Percentiles rank a stretch among this genome's conserved stretches.
Evolutionary conservation across 2,797 vertebrate genomes (phyloP).

Genomic region (Anguilla megastoma): DNA sequence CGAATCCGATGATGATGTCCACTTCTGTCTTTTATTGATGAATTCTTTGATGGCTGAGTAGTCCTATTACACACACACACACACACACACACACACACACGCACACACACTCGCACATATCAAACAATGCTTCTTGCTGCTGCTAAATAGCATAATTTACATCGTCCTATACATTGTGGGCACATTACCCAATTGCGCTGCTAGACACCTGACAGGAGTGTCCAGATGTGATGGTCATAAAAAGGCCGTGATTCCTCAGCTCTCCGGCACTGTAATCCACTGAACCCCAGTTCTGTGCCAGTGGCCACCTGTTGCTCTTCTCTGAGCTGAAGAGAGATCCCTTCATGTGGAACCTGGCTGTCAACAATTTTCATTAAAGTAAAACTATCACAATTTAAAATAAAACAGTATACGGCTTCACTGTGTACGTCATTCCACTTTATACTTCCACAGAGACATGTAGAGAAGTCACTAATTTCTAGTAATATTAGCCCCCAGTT

Average conservation of each 20-base stretch:
- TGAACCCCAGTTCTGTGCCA: slow-evolving; percentile 68
- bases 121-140: slow-evolving; percentile 1
- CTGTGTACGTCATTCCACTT: slow-evolving; percentile 2
- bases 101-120: too few species aligned
- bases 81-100: too few species aligned
- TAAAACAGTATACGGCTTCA: slow-evolving; percentile 55
- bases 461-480: not conserved
- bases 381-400: slow-evolving; percentile 60
- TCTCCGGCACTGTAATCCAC: slow-evolving; percentile 70
- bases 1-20: too few species aligned
- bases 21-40: too few species aligned
- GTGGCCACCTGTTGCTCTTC: slow-evolving; percentile 73
- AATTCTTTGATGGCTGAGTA: too few species aligned
- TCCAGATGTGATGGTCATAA: slow-evolving; percentile 72
- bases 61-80: too few species aligned
- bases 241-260: slow-evolving; percentile 68
- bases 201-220: slow-evolving; percentile 47
- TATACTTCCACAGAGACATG: slow-evolving; percentile 13
- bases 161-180: slow-evolving; percentile 54
- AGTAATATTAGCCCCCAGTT: not conserved
- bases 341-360: slow-evolving; percentile 35
- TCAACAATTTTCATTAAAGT: not conserved
- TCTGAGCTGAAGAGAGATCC: slow-evolving; percentile 19
- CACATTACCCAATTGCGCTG: slow-evolving; percentile 45
- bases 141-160: slow-evolving; percentile 40